Evolutionary conservation across 2,888 invertebrate genomes (phyloP), one percentile per base, ranked within the genome.

Genomic region (Pardosa pseudoannulata): DNA sequence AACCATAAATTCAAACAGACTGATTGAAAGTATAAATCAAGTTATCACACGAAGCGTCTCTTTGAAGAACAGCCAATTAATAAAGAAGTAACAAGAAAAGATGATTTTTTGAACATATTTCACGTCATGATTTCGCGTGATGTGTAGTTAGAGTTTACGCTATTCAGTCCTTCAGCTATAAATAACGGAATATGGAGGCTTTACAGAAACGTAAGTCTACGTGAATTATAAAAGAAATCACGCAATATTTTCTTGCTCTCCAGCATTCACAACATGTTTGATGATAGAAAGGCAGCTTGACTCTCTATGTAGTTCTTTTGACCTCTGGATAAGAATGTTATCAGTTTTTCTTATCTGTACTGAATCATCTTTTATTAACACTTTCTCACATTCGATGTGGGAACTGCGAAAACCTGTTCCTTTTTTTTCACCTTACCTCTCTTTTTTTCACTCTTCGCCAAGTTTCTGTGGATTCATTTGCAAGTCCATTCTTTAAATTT

Each of bases 351-450:
- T 46, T 46, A 46, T 46, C 46, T 6, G 46, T 16, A 46, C 46
- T 46, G 46, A 46, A 46, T 46, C 46, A 13, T 46, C 46, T 16
- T 46, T 46, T 46, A 46, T 46, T 46, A 46, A 2, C 46, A 46
- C 46, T 46, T 46, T 46, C 46, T 46, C 46, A 46, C 46, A 46
- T 46, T 46, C 46, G 16, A n/a, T n/a, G 46, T 46, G 46, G 16
- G 46, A 46, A 46, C 16, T 46, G 16, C 2, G 46, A 46, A 46
- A 46, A 46, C 46, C 46, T 9, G 46, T 16, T 46, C 16, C 16
- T 13, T 46, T 46, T 16, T 46, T 46, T 46, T 46, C 16, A 46
- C 16, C 9, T n/a, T n/a, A n/a, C 46, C 2, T 7, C 5, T 36
- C 11, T 36, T 36, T 36, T 36, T 36, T 36, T 36, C 11, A 11